Base-by-base conservation (phyloP, 2,888 invertebrate genomes). In the Calameuta pallipes region DNA sequence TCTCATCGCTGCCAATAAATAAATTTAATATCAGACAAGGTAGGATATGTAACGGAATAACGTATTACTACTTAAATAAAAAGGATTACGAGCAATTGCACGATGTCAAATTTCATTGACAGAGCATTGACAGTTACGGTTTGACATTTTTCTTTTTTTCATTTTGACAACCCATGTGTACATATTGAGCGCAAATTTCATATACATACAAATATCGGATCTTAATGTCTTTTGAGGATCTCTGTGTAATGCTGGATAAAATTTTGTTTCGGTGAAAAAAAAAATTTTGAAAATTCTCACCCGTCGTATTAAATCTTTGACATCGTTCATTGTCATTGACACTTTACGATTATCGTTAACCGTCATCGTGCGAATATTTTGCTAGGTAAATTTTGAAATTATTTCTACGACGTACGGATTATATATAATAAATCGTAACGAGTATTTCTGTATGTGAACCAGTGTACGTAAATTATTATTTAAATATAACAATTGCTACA, bases 391-490 rank as follows among this genome's bases (percentile, higher is more conserved):
- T 23, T 31, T 31, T 15, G 71, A 71, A 71, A 71, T 71, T 71
- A 71, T 31, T 71, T 71, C 13, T 11, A 71, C 31, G 31, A 15
- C 71, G 71, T 34, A 34, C 33, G 71, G 31, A 31, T 31, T 71
- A 71, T 34, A 36, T 36, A 36, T 36, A 12, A 36, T 36, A 71
- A 34, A 71, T 31, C 71, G n/a, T 37, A 73, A 31, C 70, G 74
- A 85, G 73, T 81, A 81, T 84, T 81, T 80, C 73, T 82, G 75
- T 73, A 77, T 82, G 80, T 80, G 81, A 84, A 85, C 83, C 83
- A 85, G 75, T 85, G 83, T 85, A 84, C 82, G 82, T 70, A 83
- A 84, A 83, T 85, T 85, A 85, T 84, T 80, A 79, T 79, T 85
- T 83, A 79, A 82, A 76, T 56, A 56, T 56, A 56, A 41, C 41